These are phyloP conservation scores for Psammodynastes pulverulentus DNA, from an alignment of 2,113 vertebrate genomes.

Conservation along the genomic window DNA sequence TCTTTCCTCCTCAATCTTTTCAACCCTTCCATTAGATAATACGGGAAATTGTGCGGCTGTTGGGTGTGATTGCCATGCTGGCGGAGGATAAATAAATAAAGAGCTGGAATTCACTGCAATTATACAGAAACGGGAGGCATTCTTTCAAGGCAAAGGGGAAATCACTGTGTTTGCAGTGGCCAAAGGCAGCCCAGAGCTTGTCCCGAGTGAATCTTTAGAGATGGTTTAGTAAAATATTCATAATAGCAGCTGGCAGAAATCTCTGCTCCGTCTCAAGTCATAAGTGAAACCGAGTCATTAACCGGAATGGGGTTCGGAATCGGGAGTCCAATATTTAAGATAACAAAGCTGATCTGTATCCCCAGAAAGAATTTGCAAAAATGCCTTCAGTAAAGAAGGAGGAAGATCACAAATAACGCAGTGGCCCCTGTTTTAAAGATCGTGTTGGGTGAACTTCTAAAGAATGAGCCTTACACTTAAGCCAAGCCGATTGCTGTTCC, in stretches of 20 bases:
- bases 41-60: slow-evolving; percentile 7
- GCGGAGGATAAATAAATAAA: slow-evolving; percentile 2
- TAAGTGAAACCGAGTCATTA: slow-evolving; percentile 53
- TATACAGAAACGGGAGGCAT: slow-evolving; percentile 47
- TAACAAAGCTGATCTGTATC: slow-evolving; percentile 19
- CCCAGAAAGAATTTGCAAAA: slow-evolving; percentile 38
- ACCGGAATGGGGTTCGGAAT: slow-evolving; percentile 43
- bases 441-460: background rate
- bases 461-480: background rate
- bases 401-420: background rate
- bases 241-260: slow-evolving; percentile 55
- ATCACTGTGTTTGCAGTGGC: slow-evolving; percentile 47
- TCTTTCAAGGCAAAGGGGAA: slow-evolving; percentile 49
- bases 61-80: slow-evolving; percentile 1
- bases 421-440: background rate
- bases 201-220: slow-evolving; percentile 54
- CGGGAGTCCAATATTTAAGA: slow-evolving; percentile 33
- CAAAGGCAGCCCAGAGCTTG: slow-evolving; percentile 47
- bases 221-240: slow-evolving; percentile 67
- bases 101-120: background rate
- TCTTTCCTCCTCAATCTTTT: background rate
- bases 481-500: background rate
- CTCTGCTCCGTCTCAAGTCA: slow-evolving; percentile 53
- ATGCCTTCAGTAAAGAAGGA: background rate
- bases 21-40: slow-evolving; percentile 8